phyloP scores from a whole-genome alignment of 2,113 vertebrate species.

The Mastomys coucha region DNA sequence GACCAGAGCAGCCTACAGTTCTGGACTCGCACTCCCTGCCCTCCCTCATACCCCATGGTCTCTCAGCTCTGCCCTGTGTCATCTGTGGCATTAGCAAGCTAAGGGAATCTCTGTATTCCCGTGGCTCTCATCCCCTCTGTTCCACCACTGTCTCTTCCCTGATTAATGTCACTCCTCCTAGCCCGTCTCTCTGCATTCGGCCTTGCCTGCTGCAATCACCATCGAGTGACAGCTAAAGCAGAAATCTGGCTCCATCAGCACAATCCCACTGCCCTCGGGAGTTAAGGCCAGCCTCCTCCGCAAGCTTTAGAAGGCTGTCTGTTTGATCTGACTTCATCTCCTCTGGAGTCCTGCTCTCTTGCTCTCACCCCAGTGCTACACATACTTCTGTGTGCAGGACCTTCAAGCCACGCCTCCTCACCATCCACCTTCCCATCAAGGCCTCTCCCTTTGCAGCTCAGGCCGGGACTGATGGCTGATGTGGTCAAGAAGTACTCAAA shows the following conservation, averaged over 20 bases:
- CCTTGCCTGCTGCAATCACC: slow-evolving; percentile 50
- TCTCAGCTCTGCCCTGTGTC: background rate
- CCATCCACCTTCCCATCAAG: background rate
- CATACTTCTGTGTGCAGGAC: background rate
- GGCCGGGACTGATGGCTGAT: background rate
- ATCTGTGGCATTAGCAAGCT: background rate
- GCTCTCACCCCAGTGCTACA: background rate
- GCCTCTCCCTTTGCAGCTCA: background rate
- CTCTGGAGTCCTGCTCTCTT: background rate
- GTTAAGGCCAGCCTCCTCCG: background rate
- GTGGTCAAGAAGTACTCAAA: background rate
- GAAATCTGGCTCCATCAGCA: slow-evolving; percentile 54
- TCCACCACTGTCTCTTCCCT: background rate
- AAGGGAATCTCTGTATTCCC: background rate
- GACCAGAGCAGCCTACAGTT: background rate
- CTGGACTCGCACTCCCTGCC: background rate
- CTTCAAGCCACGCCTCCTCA: background rate
- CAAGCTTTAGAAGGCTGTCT: background rate
- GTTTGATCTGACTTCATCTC: background rate
- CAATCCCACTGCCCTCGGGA: slow-evolving; percentile 10
- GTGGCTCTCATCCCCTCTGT: background rate
- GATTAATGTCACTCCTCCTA: background rate
- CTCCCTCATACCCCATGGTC: background rate
- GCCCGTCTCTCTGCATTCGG: background rate
- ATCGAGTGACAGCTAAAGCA: background rate